Evolutionary conservation across 2,797 vertebrate species (phyloP).

Genomic region (Meda fulgida): DNA sequence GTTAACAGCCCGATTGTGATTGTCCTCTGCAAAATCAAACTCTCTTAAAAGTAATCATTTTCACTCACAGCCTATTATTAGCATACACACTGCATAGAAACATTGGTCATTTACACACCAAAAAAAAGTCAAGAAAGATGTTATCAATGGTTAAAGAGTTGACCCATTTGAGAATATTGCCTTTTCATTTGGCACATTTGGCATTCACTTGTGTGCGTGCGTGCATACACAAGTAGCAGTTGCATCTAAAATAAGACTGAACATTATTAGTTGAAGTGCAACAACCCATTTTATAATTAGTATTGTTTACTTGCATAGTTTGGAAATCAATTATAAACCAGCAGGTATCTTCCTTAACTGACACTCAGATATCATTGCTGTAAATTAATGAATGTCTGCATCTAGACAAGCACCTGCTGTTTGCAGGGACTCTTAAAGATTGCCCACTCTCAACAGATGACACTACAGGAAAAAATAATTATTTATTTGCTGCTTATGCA

Average conservation of each 20-base stretch:
- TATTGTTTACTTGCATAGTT: slow-evolving; percentile 30
- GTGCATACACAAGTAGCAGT: too few relatives aligned
- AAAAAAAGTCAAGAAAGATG: background rate
- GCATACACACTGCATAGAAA: background rate
- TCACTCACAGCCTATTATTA: slow-evolving; percentile 12
- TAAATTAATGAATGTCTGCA: slow-evolving; percentile 16
- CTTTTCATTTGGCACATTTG: too few relatives aligned
- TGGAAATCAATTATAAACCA: slow-evolving; percentile 21
- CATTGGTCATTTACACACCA: background rate
- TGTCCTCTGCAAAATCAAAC: slow-evolving; percentile 23
- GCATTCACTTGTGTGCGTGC: too few relatives aligned
- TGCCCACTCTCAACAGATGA: slow-evolving; percentile 24
- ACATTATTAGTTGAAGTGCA: background rate
- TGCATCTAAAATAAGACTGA: background rate
- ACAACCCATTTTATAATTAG: slow-evolving; percentile 3
- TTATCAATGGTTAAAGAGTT: background rate
- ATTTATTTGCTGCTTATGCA: slow-evolving; percentile 20
- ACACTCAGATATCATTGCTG: slow-evolving; percentile 11
- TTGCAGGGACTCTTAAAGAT: slow-evolving; percentile 23
- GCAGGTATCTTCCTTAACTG: slow-evolving; percentile 23
- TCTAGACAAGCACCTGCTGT: slow-evolving; percentile 30
- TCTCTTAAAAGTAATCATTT: slow-evolving; percentile 16
- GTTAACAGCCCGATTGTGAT: slow-evolving; percentile 13
- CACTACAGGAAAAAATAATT: background rate
- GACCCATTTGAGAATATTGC: background rate